Percentiles rank a stretch among this genome's conserved stretches.
Conservation (phyloP, 2,888 invertebrate species). For the Leptogaster cylindrica region DNA sequence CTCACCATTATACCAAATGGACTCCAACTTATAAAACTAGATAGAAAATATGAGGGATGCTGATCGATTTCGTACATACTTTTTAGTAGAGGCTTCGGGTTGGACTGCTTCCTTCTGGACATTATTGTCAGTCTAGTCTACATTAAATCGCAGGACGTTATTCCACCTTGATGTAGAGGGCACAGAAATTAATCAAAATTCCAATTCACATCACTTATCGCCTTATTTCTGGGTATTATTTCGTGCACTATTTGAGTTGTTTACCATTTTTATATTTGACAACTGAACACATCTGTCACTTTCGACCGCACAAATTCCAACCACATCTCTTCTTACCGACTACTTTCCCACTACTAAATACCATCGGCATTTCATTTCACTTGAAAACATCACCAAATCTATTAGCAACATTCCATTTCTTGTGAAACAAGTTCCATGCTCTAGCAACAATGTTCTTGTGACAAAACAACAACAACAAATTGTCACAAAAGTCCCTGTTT, state of each 20-base stretch:
- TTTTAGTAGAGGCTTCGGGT: constrained; percentile 90
- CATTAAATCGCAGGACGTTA: constrained; percentile 31
- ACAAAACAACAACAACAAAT: too few relatives aligned
- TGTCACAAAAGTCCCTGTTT: too few relatives aligned
- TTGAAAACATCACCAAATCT: too few relatives aligned
- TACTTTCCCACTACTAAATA: constrained; percentile 27
- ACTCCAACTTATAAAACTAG: neutral
- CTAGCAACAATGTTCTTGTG: too few relatives aligned
- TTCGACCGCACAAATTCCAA: constrained; percentile 12
- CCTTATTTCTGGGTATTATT: constrained; percentile 13
- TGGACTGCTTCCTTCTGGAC: constrained; percentile 95
- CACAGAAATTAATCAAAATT: constrained; percentile 4
- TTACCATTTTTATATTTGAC: constrained; percentile 35
- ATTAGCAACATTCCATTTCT: too few relatives aligned
- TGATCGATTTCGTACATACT: constrained; percentile 69
- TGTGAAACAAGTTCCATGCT: too few relatives aligned
- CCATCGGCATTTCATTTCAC: too few relatives aligned
- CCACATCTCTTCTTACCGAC: constrained; percentile 16
- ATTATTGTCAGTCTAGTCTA: constrained; percentile 61
- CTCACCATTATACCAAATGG: too few relatives aligned
- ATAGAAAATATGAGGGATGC: neutral
- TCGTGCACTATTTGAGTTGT: constrained; percentile 26
- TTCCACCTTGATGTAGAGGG: constrained; percentile 17
- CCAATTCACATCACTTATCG: constrained; percentile 27
- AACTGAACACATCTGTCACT: constrained; percentile 40